These are phyloP conservation scores for Lycorma delicatula DNA, from an alignment of 1,140 invertebrate species.

Conservation along the genomic window DNA sequence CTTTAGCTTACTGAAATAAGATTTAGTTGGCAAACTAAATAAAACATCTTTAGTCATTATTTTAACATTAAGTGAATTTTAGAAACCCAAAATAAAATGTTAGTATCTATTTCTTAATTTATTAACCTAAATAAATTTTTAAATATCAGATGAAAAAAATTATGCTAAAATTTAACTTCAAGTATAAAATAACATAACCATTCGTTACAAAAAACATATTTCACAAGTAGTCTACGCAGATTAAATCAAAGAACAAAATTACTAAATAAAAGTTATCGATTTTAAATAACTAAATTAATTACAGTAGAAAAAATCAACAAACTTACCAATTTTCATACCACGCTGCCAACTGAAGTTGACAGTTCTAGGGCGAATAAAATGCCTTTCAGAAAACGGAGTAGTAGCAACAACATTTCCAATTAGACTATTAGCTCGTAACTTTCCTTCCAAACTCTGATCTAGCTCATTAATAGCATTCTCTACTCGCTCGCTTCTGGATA, in stretches of 20 bases:
- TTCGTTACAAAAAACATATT: too few species aligned
- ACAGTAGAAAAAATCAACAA: conserved; percentile 40
- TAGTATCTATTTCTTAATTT: too few species aligned
- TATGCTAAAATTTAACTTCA: too few species aligned
- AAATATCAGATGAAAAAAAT: too few species aligned
- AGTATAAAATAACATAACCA: too few species aligned
- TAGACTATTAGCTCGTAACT: conserved; percentile 48
- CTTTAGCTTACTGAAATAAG: too few species aligned
- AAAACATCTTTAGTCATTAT: too few species aligned
- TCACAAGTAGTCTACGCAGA: neutral
- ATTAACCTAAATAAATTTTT: too few species aligned
- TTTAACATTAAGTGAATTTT: too few species aligned
- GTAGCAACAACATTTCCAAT: conserved; percentile 58
- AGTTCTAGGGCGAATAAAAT: conserved; percentile 51
- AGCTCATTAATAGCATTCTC: conserved; percentile 49
- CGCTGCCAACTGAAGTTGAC: conserved; percentile 88
- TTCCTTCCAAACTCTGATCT: conserved; percentile 54
- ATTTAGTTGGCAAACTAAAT: too few species aligned
- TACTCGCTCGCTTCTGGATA: conserved; percentile 33
- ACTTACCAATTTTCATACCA: conserved; percentile 76
- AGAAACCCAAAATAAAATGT: too few species aligned
- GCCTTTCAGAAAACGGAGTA: conserved; percentile 43
- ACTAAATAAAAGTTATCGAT: neutral
- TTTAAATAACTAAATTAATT: neutral
- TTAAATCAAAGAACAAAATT: neutral